phyloP scores from a whole-genome alignment of 2,113 vertebrate genomes.

The Hymenochirus boettgeri region DNA sequence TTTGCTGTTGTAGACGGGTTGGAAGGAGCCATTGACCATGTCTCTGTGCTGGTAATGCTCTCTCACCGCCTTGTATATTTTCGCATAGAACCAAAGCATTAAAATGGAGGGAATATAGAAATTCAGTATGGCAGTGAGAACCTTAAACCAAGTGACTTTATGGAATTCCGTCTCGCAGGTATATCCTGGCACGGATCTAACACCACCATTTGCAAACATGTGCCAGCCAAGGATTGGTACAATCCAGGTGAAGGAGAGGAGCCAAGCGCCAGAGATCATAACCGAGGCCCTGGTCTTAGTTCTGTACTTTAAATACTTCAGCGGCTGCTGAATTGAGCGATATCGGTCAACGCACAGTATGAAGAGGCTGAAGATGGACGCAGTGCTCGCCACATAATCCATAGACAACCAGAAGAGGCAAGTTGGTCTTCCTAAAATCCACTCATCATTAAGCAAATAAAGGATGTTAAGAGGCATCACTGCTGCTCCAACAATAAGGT shows the following conservation, averaged over 20 bases:
- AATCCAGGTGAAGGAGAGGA: constrained; percentile 82
- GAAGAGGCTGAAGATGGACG: constrained; percentile 91
- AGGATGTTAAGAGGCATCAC: constrained; percentile 91
- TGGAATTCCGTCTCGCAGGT: constrained; percentile 89
- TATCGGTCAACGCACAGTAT: constrained; percentile 88
- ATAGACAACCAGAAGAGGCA: constrained; percentile 96
- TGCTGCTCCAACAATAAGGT: constrained; percentile 81
- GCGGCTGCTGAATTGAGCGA: constrained; percentile 83
- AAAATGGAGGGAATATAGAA: constrained; percentile 87
- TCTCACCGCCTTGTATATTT: constrained; percentile 79
- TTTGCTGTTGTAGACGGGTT: constrained; percentile 27
- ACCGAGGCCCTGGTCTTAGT: constrained; percentile 73
- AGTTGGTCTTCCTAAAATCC: constrained; percentile 70
- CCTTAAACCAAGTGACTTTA: constrained; percentile 86
- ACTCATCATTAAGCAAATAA: constrained; percentile 68
- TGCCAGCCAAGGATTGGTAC: constrained; percentile 89
- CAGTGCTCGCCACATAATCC: constrained; percentile 94
- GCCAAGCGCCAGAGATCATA: constrained; percentile 80
- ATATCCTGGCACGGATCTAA: constrained; percentile 41
- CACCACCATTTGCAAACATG: constrained; percentile 53
- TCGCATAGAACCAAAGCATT: constrained; percentile 88
- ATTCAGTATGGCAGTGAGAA: constrained; percentile 82
- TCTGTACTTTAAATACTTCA: constrained; percentile 83
- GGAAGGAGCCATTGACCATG: constrained; percentile 57
- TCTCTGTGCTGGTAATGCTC: constrained; percentile 76